A percentile compares a stretch with the other conserved stretches of the same genome.
Evolutionary conservation across 2,888 invertebrate species (phyloP).

Genomic region (Eilema griseolum): DNA sequence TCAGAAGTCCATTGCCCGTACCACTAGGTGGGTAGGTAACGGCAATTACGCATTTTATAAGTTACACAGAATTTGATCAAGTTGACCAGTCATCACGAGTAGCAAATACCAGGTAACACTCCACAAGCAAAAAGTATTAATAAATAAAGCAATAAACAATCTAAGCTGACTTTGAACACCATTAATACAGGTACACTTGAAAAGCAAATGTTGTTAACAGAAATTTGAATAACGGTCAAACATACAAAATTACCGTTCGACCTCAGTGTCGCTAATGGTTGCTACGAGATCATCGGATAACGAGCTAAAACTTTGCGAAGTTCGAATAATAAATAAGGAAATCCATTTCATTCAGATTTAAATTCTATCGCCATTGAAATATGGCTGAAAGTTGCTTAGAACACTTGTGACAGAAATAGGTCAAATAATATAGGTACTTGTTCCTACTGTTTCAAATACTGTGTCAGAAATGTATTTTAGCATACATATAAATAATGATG

Average conservation of each 20-base stretch:
- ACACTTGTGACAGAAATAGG: neutral
- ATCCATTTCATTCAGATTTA: conserved; percentile 36
- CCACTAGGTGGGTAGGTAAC: too few relatives aligned
- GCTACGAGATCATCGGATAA: conserved; percentile 34
- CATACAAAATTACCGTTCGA: conserved; percentile 38
- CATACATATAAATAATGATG: neutral
- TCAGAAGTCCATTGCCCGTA: too few relatives aligned
- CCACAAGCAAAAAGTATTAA: neutral
- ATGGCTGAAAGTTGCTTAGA: neutral
- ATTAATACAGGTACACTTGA: neutral
- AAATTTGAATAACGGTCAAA: conserved; percentile 20
- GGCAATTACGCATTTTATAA: too few relatives aligned
- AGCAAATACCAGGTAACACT: neutral
- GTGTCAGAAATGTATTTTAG: neutral
- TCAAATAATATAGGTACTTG: neutral
- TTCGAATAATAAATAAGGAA: conserved; percentile 43
- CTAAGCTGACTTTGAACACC: neutral
- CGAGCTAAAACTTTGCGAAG: conserved; percentile 38
- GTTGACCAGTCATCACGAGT: neutral
- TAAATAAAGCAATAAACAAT: conserved; percentile 1
- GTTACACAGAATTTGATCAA: too few relatives aligned
- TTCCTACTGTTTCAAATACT: neutral
- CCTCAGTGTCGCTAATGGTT: conserved; percentile 31
- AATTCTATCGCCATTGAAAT: conserved; percentile 2
- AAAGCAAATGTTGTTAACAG: neutral